Evolutionary conservation across 2,797 vertebrate species (phyloP).

Genomic region (Xenops minutus): DNA sequence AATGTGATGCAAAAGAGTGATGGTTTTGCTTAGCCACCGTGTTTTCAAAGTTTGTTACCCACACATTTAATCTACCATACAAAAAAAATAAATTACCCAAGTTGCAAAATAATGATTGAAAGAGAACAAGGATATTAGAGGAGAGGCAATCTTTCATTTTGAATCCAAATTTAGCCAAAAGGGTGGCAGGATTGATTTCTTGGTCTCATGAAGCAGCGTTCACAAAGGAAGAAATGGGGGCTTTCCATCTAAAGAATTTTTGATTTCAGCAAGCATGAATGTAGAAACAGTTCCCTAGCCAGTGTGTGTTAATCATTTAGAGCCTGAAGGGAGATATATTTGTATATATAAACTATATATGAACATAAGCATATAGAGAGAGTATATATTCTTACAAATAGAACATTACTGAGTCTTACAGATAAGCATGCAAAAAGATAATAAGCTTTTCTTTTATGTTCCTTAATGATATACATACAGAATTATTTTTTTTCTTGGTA

Average conservation of each 20-base stretch:
- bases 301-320: background rate
- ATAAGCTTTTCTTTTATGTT: conserved; percentile 18
- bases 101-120: conserved; percentile 5
- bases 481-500: background rate
- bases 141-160: conserved; percentile 42
- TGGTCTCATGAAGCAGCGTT: background rate
- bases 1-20: background rate
- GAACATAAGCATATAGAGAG: background rate
- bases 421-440: background rate
- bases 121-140: conserved; percentile 19
- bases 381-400: background rate
- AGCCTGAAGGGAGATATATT: background rate
- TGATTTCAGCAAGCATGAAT: background rate
- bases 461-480: conserved; percentile 11
- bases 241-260: background rate
- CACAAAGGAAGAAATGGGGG: background rate
- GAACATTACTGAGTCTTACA: background rate
- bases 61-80: background rate
- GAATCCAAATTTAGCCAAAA: conserved; percentile 17
- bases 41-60: conserved; percentile 3
- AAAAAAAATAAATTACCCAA: background rate
- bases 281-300: background rate
- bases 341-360: background rate
- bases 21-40: background rate
- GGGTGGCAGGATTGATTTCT: conserved; percentile 14